Conservation (phyloP, 2,113 vertebrate species). For the Zapus hudsonius region DNA sequence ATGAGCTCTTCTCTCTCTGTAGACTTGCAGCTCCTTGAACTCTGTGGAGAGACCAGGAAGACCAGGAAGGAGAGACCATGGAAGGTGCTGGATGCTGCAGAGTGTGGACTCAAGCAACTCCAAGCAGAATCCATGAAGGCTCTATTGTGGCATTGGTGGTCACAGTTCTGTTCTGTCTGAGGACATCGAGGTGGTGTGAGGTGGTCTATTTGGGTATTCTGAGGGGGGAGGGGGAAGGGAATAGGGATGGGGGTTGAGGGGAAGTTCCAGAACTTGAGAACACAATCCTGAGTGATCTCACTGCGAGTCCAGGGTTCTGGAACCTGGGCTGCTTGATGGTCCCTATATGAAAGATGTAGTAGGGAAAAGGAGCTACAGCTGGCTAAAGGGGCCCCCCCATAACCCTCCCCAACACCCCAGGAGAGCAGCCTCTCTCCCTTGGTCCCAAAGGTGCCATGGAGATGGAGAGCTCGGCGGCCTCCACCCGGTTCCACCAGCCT, state of each 20-base stretch:
- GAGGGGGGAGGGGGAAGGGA: background rate
- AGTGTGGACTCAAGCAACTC: too few relatives aligned
- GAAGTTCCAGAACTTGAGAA: constrained; percentile 73
- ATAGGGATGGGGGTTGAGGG: background rate
- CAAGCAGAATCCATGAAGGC: background rate
- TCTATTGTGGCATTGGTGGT: background rate
- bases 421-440: constrained; percentile 68
- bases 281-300: constrained; percentile 80
- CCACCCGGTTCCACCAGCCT: constrained; percentile 63
- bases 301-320: constrained; percentile 71
- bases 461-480: constrained; percentile 61
- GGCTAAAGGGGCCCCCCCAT: constrained; percentile 72
- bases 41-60: background rate
- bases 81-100: background rate
- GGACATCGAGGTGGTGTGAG: background rate
- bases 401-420: constrained; percentile 56
- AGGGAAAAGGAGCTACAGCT: constrained; percentile 76
- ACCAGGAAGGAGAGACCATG: background rate
- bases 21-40: background rate
- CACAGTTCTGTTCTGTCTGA: background rate
- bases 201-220: background rate
- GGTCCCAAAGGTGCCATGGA: constrained; percentile 69
- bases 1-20: background rate
- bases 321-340: constrained; percentile 68
- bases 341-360: constrained; percentile 71